These are phyloP conservation scores for Urosaurus nigricauda DNA, from an alignment of 2,797 vertebrate genomes.

Conservation along the genomic window DNA sequence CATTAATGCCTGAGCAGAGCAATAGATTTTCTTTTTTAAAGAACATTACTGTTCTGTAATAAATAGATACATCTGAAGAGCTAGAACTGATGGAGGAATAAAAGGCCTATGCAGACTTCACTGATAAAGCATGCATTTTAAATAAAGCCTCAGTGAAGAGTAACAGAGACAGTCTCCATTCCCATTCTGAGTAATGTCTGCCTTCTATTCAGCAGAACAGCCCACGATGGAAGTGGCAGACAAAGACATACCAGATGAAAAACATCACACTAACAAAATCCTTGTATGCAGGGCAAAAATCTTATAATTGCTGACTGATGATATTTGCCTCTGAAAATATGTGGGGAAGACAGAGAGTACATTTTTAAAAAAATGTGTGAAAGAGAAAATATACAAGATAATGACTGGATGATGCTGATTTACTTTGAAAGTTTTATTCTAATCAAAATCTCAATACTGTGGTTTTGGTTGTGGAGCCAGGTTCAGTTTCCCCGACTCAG, in stretches of 20 bases:
- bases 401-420: conserved; percentile 49
- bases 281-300: conserved; percentile 67
- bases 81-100: conserved; percentile 53
- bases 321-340: conserved; percentile 67
- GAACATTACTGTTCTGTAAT: conserved; percentile 51
- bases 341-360: conserved; percentile 51
- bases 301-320: conserved; percentile 62
- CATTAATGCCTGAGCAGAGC: conserved; percentile 35
- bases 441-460: conserved; percentile 63
- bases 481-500: conserved; percentile 60
- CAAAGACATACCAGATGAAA: conserved; percentile 85
- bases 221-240: conserved; percentile 83
- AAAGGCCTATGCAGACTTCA: conserved; percentile 59
- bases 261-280: conserved; percentile 83
- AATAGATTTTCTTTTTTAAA: conserved; percentile 30
- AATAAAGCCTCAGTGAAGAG: conserved; percentile 82
- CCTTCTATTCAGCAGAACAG: conserved; percentile 81
- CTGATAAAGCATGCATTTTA: conserved; percentile 78
- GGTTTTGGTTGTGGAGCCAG: conserved; percentile 59
- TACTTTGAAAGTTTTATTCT: conserved; percentile 58
- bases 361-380: conserved; percentile 17
- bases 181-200: conserved; percentile 90
- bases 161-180: conserved; percentile 85
- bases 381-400: background rate
- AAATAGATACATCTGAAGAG: conserved; percentile 56